Conservation (phyloP, 2,797 vertebrate genomes). For the Orientallactaga sibirica region DNA sequence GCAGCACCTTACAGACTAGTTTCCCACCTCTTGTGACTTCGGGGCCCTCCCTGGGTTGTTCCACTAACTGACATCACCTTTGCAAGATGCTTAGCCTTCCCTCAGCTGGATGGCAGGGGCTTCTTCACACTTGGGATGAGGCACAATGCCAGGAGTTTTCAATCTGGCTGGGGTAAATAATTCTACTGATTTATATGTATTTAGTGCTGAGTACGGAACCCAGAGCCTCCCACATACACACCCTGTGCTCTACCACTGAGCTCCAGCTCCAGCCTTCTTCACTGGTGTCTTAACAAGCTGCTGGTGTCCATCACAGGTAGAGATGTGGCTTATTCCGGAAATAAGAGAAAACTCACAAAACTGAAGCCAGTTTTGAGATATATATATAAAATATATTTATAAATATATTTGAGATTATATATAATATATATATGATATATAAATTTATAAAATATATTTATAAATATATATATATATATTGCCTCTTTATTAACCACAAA, state of each 20-base stretch:
- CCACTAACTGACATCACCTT: background rate
- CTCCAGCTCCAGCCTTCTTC: background rate
- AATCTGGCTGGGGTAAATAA: background rate
- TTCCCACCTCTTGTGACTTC: background rate
- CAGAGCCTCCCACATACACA: background rate
- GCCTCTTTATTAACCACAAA: background rate
- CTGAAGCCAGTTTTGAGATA: background rate
- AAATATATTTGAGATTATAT: too few relatives aligned
- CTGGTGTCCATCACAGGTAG: background rate
- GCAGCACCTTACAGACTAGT: background rate
- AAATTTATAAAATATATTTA: too few relatives aligned
- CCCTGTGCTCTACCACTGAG: background rate
- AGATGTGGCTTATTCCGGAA: background rate
- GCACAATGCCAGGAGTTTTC: background rate
- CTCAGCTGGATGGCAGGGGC: background rate
- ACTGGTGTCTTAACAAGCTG: background rate
- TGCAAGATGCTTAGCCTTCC: background rate
- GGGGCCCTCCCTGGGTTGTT: background rate
- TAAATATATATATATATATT: too few relatives aligned
- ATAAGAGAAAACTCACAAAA: slow-evolving; percentile 1
- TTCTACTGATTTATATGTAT: background rate
- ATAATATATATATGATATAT: too few relatives aligned
- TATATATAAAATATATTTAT: too few relatives aligned
- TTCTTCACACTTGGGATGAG: background rate
- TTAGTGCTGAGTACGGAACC: background rate